Evolutionary conservation across 2,888 invertebrate species (phyloP).

Genomic region (Rhopalosiphum nymphaeae): DNA sequence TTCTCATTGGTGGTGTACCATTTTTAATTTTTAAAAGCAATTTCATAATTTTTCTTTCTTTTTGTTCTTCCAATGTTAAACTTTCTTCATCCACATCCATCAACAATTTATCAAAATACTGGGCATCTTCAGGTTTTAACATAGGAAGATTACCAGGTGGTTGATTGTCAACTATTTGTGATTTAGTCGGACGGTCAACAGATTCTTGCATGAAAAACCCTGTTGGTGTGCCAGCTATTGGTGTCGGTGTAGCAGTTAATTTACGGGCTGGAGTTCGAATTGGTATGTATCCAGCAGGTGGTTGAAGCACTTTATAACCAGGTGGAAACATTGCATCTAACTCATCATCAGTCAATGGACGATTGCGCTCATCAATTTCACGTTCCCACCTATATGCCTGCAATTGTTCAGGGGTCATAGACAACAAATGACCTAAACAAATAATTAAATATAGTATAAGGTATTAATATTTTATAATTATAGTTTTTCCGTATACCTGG

Average conservation of each 20-base stretch:
- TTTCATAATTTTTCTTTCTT: slow-evolving; percentile 99
- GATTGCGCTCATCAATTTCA: slow-evolving; percentile 97
- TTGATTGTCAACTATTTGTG: slow-evolving; percentile 88
- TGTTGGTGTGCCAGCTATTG: slow-evolving; percentile 90
- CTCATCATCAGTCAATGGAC: slow-evolving; percentile 97
- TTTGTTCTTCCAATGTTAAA: slow-evolving; percentile 95
- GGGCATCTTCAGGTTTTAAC: slow-evolving; percentile 99
- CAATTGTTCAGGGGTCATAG: slow-evolving; percentile 99
- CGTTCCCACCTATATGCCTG: slow-evolving; percentile 98
- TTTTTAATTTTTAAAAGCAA: slow-evolving; percentile 98
- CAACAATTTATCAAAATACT: slow-evolving; percentile 98
- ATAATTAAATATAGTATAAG: background rate
- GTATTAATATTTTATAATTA: background rate
- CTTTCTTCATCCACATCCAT: slow-evolving; percentile 98
- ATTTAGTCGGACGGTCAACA: slow-evolving; percentile 87
- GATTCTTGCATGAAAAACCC: slow-evolving; percentile 96
- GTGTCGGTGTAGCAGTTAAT: slow-evolving; percentile 97
- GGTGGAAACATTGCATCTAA: slow-evolving; percentile 97
- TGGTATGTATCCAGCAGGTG: slow-evolving; percentile 95
- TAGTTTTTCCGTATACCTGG: slow-evolving; percentile 74
- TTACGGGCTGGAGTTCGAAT: slow-evolving; percentile 98
- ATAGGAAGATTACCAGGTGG: slow-evolving; percentile 98
- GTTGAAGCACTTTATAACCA: slow-evolving; percentile 96
- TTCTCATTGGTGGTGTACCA: slow-evolving; percentile 99
- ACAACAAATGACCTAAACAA: slow-evolving; percentile 82